Evolutionary conservation across 2,797 vertebrate genomes (phyloP), one percentile per base, ranked within the genome.

Genomic region (Poeciliopsis paucimaculata): DNA sequence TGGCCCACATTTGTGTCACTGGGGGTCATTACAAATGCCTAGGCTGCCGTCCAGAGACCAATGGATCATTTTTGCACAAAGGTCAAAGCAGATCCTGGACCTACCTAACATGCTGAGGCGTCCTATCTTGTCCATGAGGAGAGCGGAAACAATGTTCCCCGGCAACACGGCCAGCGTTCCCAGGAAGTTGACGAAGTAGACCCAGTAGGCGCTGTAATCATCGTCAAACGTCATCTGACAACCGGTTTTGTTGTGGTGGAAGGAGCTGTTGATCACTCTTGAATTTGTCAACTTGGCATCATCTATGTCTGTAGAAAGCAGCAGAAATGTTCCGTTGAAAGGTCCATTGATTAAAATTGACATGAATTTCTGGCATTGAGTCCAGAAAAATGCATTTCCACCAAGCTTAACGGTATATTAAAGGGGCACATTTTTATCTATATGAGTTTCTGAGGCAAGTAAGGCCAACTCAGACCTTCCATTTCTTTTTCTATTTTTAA

Each of bases 121-220:
- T 11, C 98, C 98, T 15, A 98, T 99, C 94, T 98, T 97, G 89
- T 99, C 98, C 98, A 99, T 99, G 77, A 99, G 95, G 73, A 99
- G 97, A 76, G 98, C 98, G 0, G 98, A 99, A 77, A 99, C 98
- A 7, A 99, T 98, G 93, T 99, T 99, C 41, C 98, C 98, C 0
- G 98, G 98, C 88, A 99, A 92, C 87, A 99, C 98, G 0, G 98
- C 98, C 87, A 99, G 83, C 0, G 98, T 99, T 82, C 98, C 98
- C 89, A 99, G 95, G 93, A 99, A 99, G 95, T 98, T 99, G 93
- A 99, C 97, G 75, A 99, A 99, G 78, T 99, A 99, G 86, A 99
- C 97, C 98, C 98, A 99, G 94, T 99, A 99, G 92, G 98, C 98
- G 68, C 98, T 99, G 87, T 99, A 99, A 86, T 99, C 98, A 0